Evolutionary conservation across 2,113 vertebrate species (phyloP).

Genomic region (Chloebia gouldiae): DNA sequence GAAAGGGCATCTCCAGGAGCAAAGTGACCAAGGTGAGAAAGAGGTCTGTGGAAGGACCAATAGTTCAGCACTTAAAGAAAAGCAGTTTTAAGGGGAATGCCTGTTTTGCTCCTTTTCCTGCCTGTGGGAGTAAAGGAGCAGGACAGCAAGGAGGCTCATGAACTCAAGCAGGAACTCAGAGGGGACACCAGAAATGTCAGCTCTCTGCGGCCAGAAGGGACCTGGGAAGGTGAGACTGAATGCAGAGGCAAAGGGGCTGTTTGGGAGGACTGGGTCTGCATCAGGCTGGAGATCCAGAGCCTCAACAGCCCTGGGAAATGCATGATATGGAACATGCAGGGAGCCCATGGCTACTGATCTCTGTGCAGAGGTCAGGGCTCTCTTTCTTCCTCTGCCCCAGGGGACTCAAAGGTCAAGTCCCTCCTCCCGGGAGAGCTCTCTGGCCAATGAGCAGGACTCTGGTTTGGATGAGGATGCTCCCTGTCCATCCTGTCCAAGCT

Average conservation of each 20-base stretch:
- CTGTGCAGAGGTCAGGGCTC: constrained; percentile 33
- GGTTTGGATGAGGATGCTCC: constrained; percentile 11
- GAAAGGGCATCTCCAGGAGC: neutral
- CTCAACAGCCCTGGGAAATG: constrained; percentile 44
- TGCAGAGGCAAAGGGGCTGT: neutral
- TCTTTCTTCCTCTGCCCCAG: neutral
- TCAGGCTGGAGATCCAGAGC: neutral
- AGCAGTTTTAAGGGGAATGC: neutral
- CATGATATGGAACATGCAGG: constrained; percentile 9
- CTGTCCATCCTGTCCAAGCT: constrained; percentile 6
- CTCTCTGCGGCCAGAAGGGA: neutral
- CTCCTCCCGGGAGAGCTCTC: neutral
- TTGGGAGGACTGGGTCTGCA: neutral
- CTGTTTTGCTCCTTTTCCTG: neutral
- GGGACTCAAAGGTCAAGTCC: neutral
- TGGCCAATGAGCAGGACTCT: neutral
- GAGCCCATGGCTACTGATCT: neutral
- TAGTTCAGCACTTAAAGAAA: neutral
- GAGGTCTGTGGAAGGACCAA: neutral
- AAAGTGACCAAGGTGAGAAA: neutral
- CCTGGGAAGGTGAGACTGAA: neutral
- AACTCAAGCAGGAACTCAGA: neutral
- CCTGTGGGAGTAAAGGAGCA: neutral
- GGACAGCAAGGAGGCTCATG: neutral
- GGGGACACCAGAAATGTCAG: neutral